phyloP scores from a whole-genome alignment of 2,113 vertebrate species.

The Rhynchomys soricoides region DNA sequence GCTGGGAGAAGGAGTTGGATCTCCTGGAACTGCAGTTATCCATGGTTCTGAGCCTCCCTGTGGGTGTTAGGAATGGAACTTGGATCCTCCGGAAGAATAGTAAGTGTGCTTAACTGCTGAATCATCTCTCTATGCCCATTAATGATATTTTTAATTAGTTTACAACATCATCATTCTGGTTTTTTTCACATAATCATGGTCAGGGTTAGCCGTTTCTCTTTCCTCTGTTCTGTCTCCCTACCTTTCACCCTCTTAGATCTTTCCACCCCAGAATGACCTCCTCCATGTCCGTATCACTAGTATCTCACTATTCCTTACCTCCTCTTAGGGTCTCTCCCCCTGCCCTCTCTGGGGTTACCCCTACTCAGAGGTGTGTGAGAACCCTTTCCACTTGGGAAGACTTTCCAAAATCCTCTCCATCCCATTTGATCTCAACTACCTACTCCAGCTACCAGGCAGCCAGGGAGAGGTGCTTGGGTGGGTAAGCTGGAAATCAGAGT shows the following conservation, averaged over 20 bases:
- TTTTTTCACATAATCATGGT: not conserved
- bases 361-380: not conserved
- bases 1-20: not conserved
- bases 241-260: not conserved
- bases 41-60: not conserved
- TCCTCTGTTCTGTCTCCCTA: not conserved
- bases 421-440: not conserved
- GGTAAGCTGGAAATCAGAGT: too few relatives aligned
- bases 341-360: not conserved
- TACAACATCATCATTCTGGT: not conserved
- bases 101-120: not conserved
- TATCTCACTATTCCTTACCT: not conserved
- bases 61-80: not conserved
- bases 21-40: not conserved
- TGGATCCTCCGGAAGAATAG: not conserved
- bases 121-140: not conserved
- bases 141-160: not conserved
- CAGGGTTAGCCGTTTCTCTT: not conserved
- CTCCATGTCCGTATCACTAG: not conserved
- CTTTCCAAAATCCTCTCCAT: not conserved
- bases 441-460: not conserved
- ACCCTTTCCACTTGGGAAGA: not conserved
- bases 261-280: not conserved
- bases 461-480: not conserved
- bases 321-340: not conserved